Base-by-base conservation (phyloP, 2,797 vertebrate genomes). In the Urosaurus nigricauda region DNA sequence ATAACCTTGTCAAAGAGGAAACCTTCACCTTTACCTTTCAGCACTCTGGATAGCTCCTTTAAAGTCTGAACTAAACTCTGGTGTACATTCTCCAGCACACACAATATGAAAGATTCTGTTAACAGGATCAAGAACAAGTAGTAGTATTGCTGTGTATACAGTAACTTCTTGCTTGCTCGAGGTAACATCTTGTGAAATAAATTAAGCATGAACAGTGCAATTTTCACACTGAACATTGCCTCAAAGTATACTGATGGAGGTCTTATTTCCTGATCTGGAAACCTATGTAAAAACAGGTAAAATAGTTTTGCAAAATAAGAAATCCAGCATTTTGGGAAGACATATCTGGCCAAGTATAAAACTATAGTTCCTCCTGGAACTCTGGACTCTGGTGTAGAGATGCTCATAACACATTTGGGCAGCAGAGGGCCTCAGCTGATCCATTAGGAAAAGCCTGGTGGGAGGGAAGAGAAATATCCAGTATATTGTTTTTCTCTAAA, bases 191-290 rank as follows among this genome's bases (percentile, higher is more conserved):
- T 53, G 19, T 19, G 40, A 80, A 74, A 78, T 77, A 80, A 74
- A 60, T n/a, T 29, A 47, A 71, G 47, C 37, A 81, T 51, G 16
- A 68, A 53, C 16, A 53, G 24, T 26, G 63, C 19, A 90, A 81
- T 86, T 58, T 87, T 87, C 87, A 47, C 73, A 80, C 16, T 79
- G 60, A 5, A 51, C 60, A n/a, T 71, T 87, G 9, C 6, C 60
- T 74, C 29, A 82, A 60, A 24, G 11, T 68, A 53, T 12, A 68
- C 7, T 5, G 26, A 12, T 32, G 65, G 29, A 68, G 12, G 32
- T 68, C 13, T 68, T 68, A 68, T 68, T 68, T 13, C 29, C 29
- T 32, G 65, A 12, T 68, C 29, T 68, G 65, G 65, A 68, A 32
- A 32, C 29, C 0, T 68, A 68, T 68, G 29, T 68, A 32, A 68